Evolutionary conservation across 2,113 vertebrate species (phyloP), one percentile per base, ranked within the genome.

Genomic region (Alexandromys fortis): DNA sequence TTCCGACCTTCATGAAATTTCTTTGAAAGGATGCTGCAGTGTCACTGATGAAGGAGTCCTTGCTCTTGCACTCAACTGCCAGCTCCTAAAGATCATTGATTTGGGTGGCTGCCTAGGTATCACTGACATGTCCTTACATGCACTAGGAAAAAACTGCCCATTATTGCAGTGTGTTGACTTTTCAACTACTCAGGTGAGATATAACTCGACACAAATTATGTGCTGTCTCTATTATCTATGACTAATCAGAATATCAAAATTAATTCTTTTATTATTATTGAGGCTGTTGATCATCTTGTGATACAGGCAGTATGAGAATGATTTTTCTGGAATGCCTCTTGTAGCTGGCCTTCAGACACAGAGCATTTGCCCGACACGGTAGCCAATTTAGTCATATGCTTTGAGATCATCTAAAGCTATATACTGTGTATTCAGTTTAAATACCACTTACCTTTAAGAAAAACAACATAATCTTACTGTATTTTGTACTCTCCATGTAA

Each of bases 131-230:
- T 98, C 99, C 88, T 96, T 99, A 92, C 98, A 97, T 61, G 99
- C 99, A 1, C 92, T 99, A 12, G 99, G 99, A 61, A 67, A 98
- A 96, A 98, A 99, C 96, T 99, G 99, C 96, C 96, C 92, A 11
- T 98, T 98, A 96, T 96, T 99, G 92, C 98, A 99, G 75, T 99
- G 98, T 38, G 98, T 99, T 92, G 98, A 99, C 96, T 98, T 99
- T 89, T 99, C 99, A 82, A 98, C 98, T 81, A 99, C 98, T 78
- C 98, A 97, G 98, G 99, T 95, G 38, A 1, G 3, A 89, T 81
- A n/a, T 2, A 68, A 73, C 68, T 87, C 78, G 22, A 79, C 35
- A 86, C 55, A 49, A 35, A 68, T n/a, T 55, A 55, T n/a, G 35
- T 92, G 28, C 45, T 82, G 68, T 19, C 11, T 76, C 49, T 89